Evolutionary conservation across 2,113 vertebrate species (phyloP).

Genomic region (Bungarus multicinctus): DNA sequence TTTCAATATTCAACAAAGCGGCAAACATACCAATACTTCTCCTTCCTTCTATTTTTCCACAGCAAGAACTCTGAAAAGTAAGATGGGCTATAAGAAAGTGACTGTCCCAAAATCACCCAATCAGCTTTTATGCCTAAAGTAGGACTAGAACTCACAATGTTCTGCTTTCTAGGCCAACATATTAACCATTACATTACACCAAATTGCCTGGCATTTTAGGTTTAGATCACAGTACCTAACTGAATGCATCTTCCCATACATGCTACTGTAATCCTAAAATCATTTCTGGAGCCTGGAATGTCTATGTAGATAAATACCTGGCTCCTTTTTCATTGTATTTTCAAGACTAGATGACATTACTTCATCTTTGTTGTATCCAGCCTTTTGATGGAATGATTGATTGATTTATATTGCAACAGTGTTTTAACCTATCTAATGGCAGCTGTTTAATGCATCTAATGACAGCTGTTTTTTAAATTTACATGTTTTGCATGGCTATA

Average conservation of each 20-base stretch:
- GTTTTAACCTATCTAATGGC: not conserved
- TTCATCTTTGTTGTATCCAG: not conserved
- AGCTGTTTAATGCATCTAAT: not conserved
- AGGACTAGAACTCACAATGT: not conserved
- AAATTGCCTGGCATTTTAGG: not conserved
- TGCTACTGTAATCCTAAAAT: not conserved
- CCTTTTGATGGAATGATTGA: not conserved
- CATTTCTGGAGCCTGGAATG: not conserved
- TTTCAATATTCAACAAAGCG: not conserved
- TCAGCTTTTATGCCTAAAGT: not conserved
- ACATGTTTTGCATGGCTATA: not conserved
- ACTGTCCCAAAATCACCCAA: not conserved
- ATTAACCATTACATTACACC: not conserved
- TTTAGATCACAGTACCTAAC: not conserved
- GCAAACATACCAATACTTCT: not conserved
- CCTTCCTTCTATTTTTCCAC: not conserved
- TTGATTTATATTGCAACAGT: not conserved
- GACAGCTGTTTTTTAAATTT: not conserved
- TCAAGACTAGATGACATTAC: not conserved
- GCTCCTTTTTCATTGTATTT: not conserved
- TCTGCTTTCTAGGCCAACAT: not conserved
- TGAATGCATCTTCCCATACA: not conserved
- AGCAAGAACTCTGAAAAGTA: not conserved
- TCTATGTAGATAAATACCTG: not conserved
- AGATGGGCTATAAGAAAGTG: not conserved